Base-by-base conservation (phyloP, 1,140 invertebrate species). In the Theocolax elegans region DNA sequence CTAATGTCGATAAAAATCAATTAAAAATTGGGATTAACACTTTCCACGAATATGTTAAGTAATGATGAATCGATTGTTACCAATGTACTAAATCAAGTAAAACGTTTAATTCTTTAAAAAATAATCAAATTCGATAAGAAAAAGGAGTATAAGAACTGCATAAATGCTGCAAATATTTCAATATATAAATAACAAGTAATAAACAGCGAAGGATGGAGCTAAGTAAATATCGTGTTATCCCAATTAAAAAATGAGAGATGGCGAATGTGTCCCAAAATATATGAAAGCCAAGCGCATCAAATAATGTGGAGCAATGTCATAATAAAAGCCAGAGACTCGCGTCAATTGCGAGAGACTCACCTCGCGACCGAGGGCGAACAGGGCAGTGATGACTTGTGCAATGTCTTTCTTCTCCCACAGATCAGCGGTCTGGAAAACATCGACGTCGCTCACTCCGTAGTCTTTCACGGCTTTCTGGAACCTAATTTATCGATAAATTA, bases 361-460 rank as follows among this genome's bases (percentile, higher is more conserved):
- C 79, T 92, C 91, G 77, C 96, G 89, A 12, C 95, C 96, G 59
- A 98, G 89, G 31, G 95, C 93, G 80, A 94, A 95, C 63, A 98
- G 90, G 35, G 94, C 95, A 59, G 91, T 91, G 7, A 94, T 93
- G 1, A 98, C 96, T 75, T 94, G 90, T 9, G 92, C 89, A 73
- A 98, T 95, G 81, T 98, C 96, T 82, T 97, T 96, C 81, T 93
- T 92, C 81, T 98, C 96, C 89, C 91, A 98, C 6, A 98, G 87
- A 81, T 98, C 96, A 8, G 95, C 94, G 0, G 96, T 95, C 85
- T 97, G 96, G 89, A 98, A 98, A 2, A 97, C 88, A 79, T 98
- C 96, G 6, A 92, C 90, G 75, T 96, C 94, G 9, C 92, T 89
- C 3, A 98, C 95, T 10, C 96, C 96, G 77, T 97, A 96, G 49